Conservation (phyloP, 2,113 vertebrate species). For the Pterophyllum scalare region DNA sequence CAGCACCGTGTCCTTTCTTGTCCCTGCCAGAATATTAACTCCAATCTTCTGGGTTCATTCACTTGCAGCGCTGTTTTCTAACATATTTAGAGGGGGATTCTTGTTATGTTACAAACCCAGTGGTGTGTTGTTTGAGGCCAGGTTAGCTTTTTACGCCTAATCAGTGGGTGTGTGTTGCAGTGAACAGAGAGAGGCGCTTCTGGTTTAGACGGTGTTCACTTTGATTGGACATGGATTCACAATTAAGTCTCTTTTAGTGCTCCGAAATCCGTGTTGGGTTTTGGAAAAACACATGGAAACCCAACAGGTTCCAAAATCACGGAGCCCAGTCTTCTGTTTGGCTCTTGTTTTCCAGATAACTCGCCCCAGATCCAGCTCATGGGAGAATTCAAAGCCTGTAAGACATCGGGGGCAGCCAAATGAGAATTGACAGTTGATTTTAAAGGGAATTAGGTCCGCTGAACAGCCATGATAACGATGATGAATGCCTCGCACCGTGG, state of each 20-base stretch:
- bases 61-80: background rate
- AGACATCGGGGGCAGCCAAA: conserved; percentile 67
- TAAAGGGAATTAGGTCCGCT: conserved; percentile 68
- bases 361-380: conserved; percentile 51
- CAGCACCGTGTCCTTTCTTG: background rate
- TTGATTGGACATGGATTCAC: conserved; percentile 73
- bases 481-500: conserved; percentile 71
- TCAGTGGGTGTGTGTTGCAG: conserved; percentile 37
- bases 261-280: conserved; percentile 28
- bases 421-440: conserved; percentile 76
- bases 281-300: conserved; percentile 38
- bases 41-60: background rate
- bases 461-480: conserved; percentile 73
- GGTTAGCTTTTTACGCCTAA: conserved; percentile 24
- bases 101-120: background rate
- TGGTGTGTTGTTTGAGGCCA: background rate
- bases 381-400: conserved; percentile 69
- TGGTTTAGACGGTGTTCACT: conserved; percentile 68
- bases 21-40: background rate
- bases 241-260: conserved; percentile 76
- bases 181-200: conserved; percentile 37
- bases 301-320: conserved; percentile 30
- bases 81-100: background rate
- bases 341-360: conserved; percentile 55
- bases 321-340: conserved; percentile 22